phyloP scores from a whole-genome alignment of 2,888 invertebrate species.

The Brachyopa scutellaris region DNA sequence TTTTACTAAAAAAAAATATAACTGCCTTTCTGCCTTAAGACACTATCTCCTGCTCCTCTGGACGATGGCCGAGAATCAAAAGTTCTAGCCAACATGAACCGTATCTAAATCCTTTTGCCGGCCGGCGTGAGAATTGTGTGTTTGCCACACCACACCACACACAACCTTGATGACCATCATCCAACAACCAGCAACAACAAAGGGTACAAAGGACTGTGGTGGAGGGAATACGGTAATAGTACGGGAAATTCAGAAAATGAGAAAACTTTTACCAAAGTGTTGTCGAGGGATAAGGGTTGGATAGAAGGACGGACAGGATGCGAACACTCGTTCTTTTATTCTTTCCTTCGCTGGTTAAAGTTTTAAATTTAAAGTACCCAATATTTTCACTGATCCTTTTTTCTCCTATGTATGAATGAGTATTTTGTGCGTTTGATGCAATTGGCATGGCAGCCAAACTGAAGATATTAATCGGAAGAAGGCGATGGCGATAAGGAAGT shows the following conservation, averaged over 20 bases:
- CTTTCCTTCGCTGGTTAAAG: constrained; percentile 1
- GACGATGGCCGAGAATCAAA: constrained; percentile 19
- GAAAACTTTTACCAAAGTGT: constrained; percentile 53
- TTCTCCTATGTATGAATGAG: not conserved
- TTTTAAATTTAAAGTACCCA: too few species aligned
- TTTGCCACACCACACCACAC: constrained; percentile 17
- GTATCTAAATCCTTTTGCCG: constrained; percentile 18
- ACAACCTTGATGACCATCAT: constrained; percentile 16
- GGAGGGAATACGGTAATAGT: not conserved
- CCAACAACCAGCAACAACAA: not conserved
- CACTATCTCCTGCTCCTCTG: constrained; percentile 5
- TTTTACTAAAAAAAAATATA: not conserved
- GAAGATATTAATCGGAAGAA: constrained; percentile 8
- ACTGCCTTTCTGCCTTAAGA: constrained; percentile 10
- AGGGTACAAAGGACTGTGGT: not conserved
- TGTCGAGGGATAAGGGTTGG: not conserved
- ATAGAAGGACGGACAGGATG: constrained; percentile 10
- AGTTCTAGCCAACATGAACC: constrained; percentile 34
- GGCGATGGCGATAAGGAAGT: constrained; percentile 13
- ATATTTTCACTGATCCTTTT: constrained; percentile 21
- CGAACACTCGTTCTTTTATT: not conserved
- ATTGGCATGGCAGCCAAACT: constrained; percentile 39
- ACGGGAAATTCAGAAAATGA: constrained; percentile 56
- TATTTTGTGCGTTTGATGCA: constrained; percentile 40
- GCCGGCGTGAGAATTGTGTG: constrained; percentile 21